Evolutionary conservation across 2,888 invertebrate species (phyloP).

Genomic region (Elysia crispata): DNA sequence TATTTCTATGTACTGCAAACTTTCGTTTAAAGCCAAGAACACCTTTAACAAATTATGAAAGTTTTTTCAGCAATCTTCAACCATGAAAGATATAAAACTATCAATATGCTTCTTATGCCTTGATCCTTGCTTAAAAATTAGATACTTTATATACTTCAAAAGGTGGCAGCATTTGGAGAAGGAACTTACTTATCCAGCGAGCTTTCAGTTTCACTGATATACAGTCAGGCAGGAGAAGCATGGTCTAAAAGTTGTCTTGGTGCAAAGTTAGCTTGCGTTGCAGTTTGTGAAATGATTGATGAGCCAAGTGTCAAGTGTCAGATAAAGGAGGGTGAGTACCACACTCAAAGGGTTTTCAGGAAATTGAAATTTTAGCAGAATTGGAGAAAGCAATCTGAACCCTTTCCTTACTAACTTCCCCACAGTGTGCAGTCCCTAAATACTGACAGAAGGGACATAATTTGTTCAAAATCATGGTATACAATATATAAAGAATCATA

Average conservation of each 20-base stretch:
- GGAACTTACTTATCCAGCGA: conserved; percentile 88
- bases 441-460: too few relatives aligned
- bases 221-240: conserved; percentile 84
- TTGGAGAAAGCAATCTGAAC: too few relatives aligned
- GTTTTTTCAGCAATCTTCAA: too few relatives aligned
- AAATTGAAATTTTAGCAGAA: too few relatives aligned
- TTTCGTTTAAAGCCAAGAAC: too few relatives aligned
- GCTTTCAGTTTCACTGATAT: conserved; percentile 84
- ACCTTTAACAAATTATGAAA: too few relatives aligned
- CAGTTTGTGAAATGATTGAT: conserved; percentile 88
- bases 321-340: conserved; percentile 60
- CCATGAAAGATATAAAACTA: background rate
- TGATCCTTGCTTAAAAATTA: background rate
- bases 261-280: conserved; percentile 86
- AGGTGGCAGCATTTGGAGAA: conserved; percentile 84
- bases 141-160: background rate
- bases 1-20: too few relatives aligned
- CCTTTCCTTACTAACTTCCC: too few relatives aligned
- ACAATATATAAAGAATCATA: too few relatives aligned
- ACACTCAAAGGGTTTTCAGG: too few relatives aligned
- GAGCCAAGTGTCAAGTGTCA: conserved; percentile 81
- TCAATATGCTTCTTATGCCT: background rate
- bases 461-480: too few relatives aligned
- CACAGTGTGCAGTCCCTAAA: too few relatives aligned
- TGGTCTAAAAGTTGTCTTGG: conserved; percentile 88